Percentiles rank a stretch among this genome's conserved stretches.
phyloP scores from a whole-genome alignment of 2,797 vertebrate species.

The Oryzias dopingdopingensis region DNA sequence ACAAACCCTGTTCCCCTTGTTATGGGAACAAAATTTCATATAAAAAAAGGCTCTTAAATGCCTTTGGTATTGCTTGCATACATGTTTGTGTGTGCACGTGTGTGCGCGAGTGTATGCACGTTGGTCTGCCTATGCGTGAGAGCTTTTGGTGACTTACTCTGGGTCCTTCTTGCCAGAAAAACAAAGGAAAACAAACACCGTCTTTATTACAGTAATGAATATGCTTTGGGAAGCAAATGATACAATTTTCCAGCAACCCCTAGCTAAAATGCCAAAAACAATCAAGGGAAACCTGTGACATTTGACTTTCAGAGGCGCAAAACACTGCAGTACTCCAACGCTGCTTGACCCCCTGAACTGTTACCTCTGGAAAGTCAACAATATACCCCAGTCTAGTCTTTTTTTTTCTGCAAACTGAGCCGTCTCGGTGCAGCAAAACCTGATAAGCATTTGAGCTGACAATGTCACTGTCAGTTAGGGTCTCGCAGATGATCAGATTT shows the following conservation, averaged over 20 bases:
- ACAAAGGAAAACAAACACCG: slow-evolving; percentile 63
- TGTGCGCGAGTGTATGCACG: slow-evolving; percentile 30
- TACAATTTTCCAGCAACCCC: slow-evolving; percentile 60
- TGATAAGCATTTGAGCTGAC: slow-evolving; percentile 32
- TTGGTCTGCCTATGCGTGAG: slow-evolving; percentile 22
- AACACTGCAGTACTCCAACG: slow-evolving; percentile 22
- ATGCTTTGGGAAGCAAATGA: slow-evolving; percentile 59
- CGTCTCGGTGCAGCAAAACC: slow-evolving; percentile 12
- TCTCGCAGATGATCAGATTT: slow-evolving; percentile 16
- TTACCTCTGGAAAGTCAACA: slow-evolving; percentile 28
- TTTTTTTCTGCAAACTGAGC: slow-evolving; percentile 6
- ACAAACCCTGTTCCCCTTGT: slow-evolving; percentile 30
- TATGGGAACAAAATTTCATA: slow-evolving; percentile 47
- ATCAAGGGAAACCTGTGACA: slow-evolving; percentile 70
- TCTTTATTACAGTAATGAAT: slow-evolving; percentile 67
- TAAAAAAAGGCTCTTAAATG: slow-evolving; percentile 46
- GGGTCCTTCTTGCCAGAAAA: slow-evolving; percentile 44
- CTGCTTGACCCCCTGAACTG: slow-evolving; percentile 23
- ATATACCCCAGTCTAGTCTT: neutral
- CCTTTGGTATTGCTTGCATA: slow-evolving; percentile 28
- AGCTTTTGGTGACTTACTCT: slow-evolving; percentile 38
- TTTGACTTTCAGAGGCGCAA: slow-evolving; percentile 58
- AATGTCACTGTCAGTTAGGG: slow-evolving; percentile 27
- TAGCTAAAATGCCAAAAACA: slow-evolving; percentile 52
- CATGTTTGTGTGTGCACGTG: slow-evolving; percentile 3